phyloP scores from a whole-genome alignment of 2,888 invertebrate genomes.

The Synergus japonicus region DNA sequence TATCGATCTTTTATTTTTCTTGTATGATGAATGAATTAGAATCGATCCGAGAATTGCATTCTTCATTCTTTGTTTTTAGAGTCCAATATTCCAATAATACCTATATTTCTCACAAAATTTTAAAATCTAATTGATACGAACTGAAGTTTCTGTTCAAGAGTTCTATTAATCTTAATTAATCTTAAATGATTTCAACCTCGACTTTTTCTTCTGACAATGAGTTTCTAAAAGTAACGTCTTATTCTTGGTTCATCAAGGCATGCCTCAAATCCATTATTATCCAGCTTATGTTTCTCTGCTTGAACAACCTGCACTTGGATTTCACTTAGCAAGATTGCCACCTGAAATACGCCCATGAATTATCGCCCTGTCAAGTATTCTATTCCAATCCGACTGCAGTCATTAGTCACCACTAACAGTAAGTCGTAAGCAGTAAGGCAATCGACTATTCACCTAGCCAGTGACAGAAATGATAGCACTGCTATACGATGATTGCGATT shows the following conservation, averaged over 20 bases:
- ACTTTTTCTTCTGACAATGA: not conserved
- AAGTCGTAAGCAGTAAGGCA: conserved; percentile 42
- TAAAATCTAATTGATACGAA: not conserved
- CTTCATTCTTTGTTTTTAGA: not conserved
- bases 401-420: conserved; percentile 37
- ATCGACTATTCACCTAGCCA: conserved; percentile 48
- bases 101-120: not conserved
- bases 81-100: not conserved
- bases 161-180: not conserved
- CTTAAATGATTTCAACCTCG: not conserved
- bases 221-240: not conserved
- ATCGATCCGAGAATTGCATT: conserved; percentile 31
- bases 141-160: not conserved
- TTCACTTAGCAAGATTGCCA: conserved; percentile 39
- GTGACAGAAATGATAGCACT: conserved; percentile 49
- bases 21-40: not conserved
- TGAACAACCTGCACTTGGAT: conserved; percentile 17
- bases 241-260: conserved; percentile 16
- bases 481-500: conserved; percentile 48
- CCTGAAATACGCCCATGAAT: conserved; percentile 39
- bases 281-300: conserved; percentile 13
- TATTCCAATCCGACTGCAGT: conserved; percentile 28
- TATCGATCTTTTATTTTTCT: conserved; percentile 44
- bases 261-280: conserved; percentile 25
- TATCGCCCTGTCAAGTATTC: conserved; percentile 34